These are phyloP conservation scores for Hydropotes inermis DNA, from an alignment of 2,113 vertebrate species.

Conservation along the genomic window DNA sequence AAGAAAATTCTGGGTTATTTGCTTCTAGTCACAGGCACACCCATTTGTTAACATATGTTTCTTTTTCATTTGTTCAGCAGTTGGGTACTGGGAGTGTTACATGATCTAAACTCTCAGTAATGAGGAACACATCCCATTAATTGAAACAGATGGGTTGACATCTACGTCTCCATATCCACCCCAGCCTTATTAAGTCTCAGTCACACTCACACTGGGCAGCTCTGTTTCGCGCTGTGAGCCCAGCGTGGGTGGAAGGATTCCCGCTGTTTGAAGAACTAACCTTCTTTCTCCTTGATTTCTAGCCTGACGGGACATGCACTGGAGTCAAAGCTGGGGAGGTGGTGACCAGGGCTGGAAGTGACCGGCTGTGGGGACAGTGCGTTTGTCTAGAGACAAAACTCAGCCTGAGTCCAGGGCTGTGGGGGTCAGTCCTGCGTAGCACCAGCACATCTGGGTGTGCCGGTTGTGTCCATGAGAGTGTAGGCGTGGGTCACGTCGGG, in stretches of 20 bases:
- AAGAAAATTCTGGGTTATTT: not conserved
- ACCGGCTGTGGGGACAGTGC: fast-evolving
- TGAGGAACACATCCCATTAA: not conserved
- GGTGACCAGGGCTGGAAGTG: not conserved
- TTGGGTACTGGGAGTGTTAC: not conserved
- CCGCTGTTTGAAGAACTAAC: not conserved
- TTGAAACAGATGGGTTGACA: not conserved
- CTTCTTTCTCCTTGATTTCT: not conserved
- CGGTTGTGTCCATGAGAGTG: fast-evolving
- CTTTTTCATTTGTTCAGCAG: not conserved
- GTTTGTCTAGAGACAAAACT: not conserved
- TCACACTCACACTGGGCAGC: not conserved
- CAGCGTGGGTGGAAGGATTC: not conserved
- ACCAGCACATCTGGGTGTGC: fast-evolving
- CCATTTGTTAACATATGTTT: not conserved
- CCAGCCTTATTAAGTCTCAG: slow-evolving; percentile 43
- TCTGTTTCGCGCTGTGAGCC: not conserved
- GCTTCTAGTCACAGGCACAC: not conserved
- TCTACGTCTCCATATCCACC: fast-evolving
- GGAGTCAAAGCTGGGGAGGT: not conserved
- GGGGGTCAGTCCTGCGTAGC: fast-evolving
- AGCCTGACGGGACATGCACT: not conserved
- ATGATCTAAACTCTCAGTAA: not conserved
- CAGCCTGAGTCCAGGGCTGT: fast-evolving
- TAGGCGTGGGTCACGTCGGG: fast-evolving